These are phyloP conservation scores for Caenorhabditis sp. DNA, from an alignment of 2,888 invertebrate genomes.

Conservation along the genomic window DNA sequence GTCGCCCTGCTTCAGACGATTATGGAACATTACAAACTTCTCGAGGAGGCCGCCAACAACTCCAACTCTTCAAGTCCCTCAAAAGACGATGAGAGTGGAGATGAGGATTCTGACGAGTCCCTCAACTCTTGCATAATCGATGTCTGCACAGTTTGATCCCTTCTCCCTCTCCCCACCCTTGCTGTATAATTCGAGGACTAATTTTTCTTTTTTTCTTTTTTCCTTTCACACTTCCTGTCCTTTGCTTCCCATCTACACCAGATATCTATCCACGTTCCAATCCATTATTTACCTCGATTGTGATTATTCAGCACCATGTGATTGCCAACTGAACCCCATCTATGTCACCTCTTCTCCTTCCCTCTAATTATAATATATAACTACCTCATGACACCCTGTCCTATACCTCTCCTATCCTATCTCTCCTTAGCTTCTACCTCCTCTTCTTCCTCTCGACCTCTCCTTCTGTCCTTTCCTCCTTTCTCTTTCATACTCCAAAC, in stretches of 20 bases:
- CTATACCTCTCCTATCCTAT: background rate
- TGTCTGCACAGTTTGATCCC: slow-evolving; percentile 64
- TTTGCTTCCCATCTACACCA: slow-evolving; percentile 18
- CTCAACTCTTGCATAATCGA: slow-evolving; percentile 65
- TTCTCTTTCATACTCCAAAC: slow-evolving; percentile 37
- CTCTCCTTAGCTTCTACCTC: slow-evolving; percentile 2
- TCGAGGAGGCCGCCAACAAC: slow-evolving; percentile 46
- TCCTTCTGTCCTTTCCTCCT: slow-evolving; percentile 14
- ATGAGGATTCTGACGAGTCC: slow-evolving; percentile 45
- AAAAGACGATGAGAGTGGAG: slow-evolving; percentile 46
- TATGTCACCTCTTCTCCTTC: slow-evolving; percentile 24
- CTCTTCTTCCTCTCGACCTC: slow-evolving; percentile 13
- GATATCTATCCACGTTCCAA: slow-evolving; percentile 47
- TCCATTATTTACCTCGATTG: slow-evolving; percentile 46
- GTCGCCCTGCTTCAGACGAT: slow-evolving; percentile 49
- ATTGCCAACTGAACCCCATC: slow-evolving; percentile 27
- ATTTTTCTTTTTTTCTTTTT: slow-evolving; percentile 7
- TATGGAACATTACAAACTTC: slow-evolving; percentile 64
- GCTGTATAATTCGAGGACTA: slow-evolving; percentile 63
- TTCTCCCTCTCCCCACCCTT: background rate
- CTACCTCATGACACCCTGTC: slow-evolving; percentile 14
- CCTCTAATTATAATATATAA: background rate
- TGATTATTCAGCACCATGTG: slow-evolving; percentile 61
- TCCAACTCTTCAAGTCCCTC: slow-evolving; percentile 52
- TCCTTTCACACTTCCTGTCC: slow-evolving; percentile 25